Conservation (phyloP, 2,888 invertebrate genomes). For the Drosophila hawaiiensis region DNA sequence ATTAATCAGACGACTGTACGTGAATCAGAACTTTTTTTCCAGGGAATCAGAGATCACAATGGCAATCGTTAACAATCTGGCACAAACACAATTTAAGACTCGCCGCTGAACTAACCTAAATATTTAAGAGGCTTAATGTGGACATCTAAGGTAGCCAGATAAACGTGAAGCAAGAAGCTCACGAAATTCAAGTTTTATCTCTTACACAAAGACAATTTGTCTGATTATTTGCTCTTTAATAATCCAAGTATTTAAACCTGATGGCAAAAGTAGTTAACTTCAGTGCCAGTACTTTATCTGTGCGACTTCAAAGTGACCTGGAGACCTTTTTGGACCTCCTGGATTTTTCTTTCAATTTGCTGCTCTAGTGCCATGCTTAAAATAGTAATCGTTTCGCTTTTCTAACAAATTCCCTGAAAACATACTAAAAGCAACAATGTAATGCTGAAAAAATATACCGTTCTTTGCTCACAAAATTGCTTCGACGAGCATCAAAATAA, state of each 20-base stretch:
- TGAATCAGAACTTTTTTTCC: background rate
- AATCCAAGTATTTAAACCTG: background rate
- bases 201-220: background rate
- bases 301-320: slow-evolving; percentile 22
- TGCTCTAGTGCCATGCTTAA: slow-evolving; percentile 12
- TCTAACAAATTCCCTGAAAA: background rate
- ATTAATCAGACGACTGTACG: background rate
- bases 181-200: background rate
- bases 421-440: background rate
- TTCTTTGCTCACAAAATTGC: slow-evolving; percentile 4
- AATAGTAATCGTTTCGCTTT: background rate
- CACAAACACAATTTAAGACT: background rate
- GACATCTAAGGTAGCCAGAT: background rate
- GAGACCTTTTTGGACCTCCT: slow-evolving; percentile 23
- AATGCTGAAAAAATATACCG: slow-evolving; percentile 3
- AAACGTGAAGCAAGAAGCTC: background rate
- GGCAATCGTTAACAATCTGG: background rate
- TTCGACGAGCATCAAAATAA: slow-evolving; percentile 13
- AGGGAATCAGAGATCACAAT: background rate
- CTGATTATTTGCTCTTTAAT: background rate
- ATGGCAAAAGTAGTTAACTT: background rate
- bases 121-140: background rate
- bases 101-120: background rate
- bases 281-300: background rate
- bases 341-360: slow-evolving; percentile 20